Percentiles rank a stretch among this genome's conserved stretches.
These are phyloP conservation scores for Leptinotarsa juncta DNA, from an alignment of 2,888 invertebrate species.

Conservation along the genomic window DNA sequence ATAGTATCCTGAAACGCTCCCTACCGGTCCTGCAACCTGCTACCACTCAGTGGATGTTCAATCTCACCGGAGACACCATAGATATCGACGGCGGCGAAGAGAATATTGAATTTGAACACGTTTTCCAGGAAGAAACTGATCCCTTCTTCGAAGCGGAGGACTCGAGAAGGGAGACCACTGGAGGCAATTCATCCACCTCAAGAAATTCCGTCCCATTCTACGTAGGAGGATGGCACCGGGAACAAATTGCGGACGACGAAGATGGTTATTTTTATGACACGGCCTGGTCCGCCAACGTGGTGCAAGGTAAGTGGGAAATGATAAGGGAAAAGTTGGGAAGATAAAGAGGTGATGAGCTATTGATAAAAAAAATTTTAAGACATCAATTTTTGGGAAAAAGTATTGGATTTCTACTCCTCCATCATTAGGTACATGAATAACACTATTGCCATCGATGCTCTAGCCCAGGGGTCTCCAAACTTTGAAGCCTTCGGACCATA, in stretches of 20 bases:
- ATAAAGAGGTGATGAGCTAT: too few relatives aligned
- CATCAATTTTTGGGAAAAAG: too few relatives aligned
- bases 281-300: constrained; percentile 61
- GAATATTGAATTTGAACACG: constrained; percentile 23
- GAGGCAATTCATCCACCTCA: constrained; percentile 1
- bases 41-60: constrained; percentile 57
- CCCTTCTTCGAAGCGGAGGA: constrained; percentile 36
- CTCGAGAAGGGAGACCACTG: constrained; percentile 29
- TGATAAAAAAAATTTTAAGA: too few relatives aligned
- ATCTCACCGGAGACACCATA: constrained; percentile 67
- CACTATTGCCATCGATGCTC: too few relatives aligned
- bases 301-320: constrained; percentile 47
- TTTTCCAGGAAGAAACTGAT: constrained; percentile 29
- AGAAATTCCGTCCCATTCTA: not conserved
- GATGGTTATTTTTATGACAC: constrained; percentile 67
- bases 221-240: constrained; percentile 50
- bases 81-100: constrained; percentile 59
- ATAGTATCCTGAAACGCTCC: constrained; percentile 30
- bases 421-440: too few relatives aligned
- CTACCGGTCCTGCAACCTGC: not conserved
- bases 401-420: too few relatives aligned
- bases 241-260: constrained; percentile 60
- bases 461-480: too few relatives aligned
- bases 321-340: too few relatives aligned
- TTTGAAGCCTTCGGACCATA: too few relatives aligned